These are phyloP conservation scores for Platorchestia sp. DNA, from an alignment of 1,140 invertebrate species.

Conservation along the genomic window DNA sequence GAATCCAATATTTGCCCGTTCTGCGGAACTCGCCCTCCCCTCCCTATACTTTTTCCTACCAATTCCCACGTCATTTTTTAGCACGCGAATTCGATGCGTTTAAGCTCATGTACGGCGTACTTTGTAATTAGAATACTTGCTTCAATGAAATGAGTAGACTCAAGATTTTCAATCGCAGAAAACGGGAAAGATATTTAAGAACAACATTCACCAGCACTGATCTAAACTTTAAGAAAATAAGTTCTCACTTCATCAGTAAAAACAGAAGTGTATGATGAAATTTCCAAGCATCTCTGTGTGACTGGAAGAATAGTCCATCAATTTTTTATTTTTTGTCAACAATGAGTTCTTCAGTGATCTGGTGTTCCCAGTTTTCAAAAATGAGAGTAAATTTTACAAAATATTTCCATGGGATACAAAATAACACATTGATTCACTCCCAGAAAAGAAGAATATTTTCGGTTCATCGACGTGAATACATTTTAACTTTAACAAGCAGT, in stretches of 20 bases:
- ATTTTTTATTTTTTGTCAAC: neutral
- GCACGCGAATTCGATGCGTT: neutral
- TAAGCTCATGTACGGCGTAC: neutral
- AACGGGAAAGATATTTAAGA: neutral
- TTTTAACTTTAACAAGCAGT: neutral
- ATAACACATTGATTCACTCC: neutral
- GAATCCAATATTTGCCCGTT: slow-evolving; percentile 16
- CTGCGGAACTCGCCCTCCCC: neutral
- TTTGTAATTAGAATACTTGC: neutral
- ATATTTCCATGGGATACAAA: neutral
- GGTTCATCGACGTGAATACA: neutral
- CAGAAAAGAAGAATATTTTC: neutral
- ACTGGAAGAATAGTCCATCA: neutral
- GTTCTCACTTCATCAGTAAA: neutral
- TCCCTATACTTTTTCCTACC: neutral
- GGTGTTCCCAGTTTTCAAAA: neutral
- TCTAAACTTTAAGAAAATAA: neutral
- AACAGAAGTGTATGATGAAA: neutral
- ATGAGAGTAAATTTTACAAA: neutral
- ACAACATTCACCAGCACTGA: neutral
- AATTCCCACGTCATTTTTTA: neutral
- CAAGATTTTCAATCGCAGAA: neutral
- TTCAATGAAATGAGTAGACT: neutral
- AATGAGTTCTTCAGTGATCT: neutral
- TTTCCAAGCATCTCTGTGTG: neutral